Base-by-base conservation (phyloP, 2,888 invertebrate species). In the Drepana falcataria region DNA sequence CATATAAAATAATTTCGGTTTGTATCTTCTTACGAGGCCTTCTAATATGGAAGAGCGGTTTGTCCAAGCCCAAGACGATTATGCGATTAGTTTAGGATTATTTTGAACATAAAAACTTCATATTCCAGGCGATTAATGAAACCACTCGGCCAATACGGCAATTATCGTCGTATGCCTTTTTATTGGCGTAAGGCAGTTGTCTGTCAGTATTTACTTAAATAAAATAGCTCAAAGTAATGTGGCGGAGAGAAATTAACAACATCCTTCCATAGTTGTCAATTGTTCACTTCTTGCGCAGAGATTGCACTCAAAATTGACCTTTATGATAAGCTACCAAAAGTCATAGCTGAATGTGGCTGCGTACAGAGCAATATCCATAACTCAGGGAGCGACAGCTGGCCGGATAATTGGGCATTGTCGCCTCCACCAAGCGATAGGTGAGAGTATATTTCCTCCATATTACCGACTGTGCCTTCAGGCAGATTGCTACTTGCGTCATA, bases 371-470 rank as follows among this genome's bases (percentile, higher is more conserved):
- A 49, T 51, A 51, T 51, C 34, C 51, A 34, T 51, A 51, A 34
- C 41, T 51, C 51, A 40, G 33, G 7, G 33, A 33, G 49, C 33
- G 49, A 49, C 49, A 40, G 49, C 49, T 49, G 37, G 21, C 49
- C 49, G 49, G 40, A 49, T 51, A 51, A 51, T 51, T 51, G 51
- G 51, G 34, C 40, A 51, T 51, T 40, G 51, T 51, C 34, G 51
- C 4, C 9, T 40, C 51, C 51, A 51, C 33, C 40, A 51, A 40
- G 51, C 51, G 34, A 41, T 51, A 51, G 51, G 51, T 51, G 51
- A 33, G 51, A 51, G 40, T 51, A 51, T 51, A 51, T 40, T 9
- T 40, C 41, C 34, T 51, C 51, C 51, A 34, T 51, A 51, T 51
- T 40, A 41, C 51, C 7, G 51, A 40, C 51, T 40, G 51, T 41